Percentiles rank a stretch among this genome's conserved stretches.
Conservation (phyloP, 1,140 invertebrate genomes). For the Colletes latitarsis region DNA sequence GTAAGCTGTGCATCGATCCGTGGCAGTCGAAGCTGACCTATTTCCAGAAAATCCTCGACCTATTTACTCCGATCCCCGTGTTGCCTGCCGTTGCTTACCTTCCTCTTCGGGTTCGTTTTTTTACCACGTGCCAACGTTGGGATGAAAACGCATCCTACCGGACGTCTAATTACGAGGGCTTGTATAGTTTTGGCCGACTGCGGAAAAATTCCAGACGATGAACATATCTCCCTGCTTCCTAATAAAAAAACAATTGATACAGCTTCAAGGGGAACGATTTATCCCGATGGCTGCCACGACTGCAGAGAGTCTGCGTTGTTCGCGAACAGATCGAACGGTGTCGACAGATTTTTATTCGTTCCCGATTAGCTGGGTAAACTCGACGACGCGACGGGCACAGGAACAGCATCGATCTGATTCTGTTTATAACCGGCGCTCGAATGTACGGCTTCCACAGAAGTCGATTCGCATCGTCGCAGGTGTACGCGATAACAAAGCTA, state of each 20-base stretch:
- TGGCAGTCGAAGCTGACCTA: constrained; percentile 49
- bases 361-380: constrained; percentile 37
- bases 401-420: constrained; percentile 52
- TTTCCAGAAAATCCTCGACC: constrained; percentile 57
- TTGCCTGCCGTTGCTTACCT: not conserved
- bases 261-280: too few relatives aligned
- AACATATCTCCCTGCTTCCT: too few relatives aligned
- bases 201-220: not conserved
- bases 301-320: not conserved
- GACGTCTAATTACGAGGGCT: not conserved
- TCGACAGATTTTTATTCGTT: not conserved
- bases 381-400: not conserved
- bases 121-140: not conserved
- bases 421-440: constrained; percentile 41
- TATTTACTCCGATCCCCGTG: constrained; percentile 48
- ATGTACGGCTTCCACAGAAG: constrained; percentile 40
- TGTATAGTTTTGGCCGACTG: not conserved
- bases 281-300: not conserved
- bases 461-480: constrained; percentile 29
- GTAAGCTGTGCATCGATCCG: constrained; percentile 36
- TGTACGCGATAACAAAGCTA: constrained; percentile 22
- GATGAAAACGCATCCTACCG: not conserved
- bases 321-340: not conserved
- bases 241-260: too few relatives aligned
- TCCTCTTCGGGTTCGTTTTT: not conserved